A percentile compares a stretch with the other conserved stretches of the same genome.
Conservation (phyloP, 1,140 invertebrate species). For the Drosophila miranda region DNA sequence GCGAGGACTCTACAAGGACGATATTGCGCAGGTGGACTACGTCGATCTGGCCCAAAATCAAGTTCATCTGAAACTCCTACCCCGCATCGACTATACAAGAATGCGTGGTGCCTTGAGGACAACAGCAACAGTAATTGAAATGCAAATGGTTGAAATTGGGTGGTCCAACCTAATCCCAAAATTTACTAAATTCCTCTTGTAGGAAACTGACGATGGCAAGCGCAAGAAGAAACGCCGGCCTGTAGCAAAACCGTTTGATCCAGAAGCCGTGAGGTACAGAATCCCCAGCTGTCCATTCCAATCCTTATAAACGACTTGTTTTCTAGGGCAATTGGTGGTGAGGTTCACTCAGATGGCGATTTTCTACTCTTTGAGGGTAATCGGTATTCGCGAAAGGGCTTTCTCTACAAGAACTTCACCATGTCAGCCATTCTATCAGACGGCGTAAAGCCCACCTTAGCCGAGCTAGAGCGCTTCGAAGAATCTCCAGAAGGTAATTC, state of each 20-base stretch:
- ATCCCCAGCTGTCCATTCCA: no score
- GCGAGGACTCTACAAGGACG: slow-evolving; percentile 97
- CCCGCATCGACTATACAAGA: slow-evolving; percentile 97
- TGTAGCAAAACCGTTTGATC: slow-evolving; percentile 95
- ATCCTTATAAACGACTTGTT: not conserved
- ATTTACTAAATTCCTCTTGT: not conserved
- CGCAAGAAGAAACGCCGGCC: slow-evolving; percentile 95
- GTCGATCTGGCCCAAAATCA: slow-evolving; percentile 97
- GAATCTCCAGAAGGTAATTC: slow-evolving; percentile 92
- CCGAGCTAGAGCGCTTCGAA: slow-evolving; percentile 97
- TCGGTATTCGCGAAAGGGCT: slow-evolving; percentile 96
- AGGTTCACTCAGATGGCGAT: slow-evolving; percentile 97
- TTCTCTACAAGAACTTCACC: slow-evolving; percentile 97
- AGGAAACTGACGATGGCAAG: slow-evolving; percentile 91
- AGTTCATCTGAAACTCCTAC: slow-evolving; percentile 96
- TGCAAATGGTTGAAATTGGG: not conserved
- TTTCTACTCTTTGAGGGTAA: slow-evolving; percentile 98
- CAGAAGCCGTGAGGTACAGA: slow-evolving; percentile 91
- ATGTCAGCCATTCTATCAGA: slow-evolving; percentile 96
- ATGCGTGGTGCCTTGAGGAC: slow-evolving; percentile 92
- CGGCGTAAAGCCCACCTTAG: slow-evolving; percentile 96
- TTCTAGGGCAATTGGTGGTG: slow-evolving; percentile 92
- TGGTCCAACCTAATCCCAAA: not conserved
- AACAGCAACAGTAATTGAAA: slow-evolving; percentile 83
- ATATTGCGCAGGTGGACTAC: slow-evolving; percentile 97